Conservation (phyloP, 1,140 invertebrate genomes). For the Euwallacea fornicatus region DNA sequence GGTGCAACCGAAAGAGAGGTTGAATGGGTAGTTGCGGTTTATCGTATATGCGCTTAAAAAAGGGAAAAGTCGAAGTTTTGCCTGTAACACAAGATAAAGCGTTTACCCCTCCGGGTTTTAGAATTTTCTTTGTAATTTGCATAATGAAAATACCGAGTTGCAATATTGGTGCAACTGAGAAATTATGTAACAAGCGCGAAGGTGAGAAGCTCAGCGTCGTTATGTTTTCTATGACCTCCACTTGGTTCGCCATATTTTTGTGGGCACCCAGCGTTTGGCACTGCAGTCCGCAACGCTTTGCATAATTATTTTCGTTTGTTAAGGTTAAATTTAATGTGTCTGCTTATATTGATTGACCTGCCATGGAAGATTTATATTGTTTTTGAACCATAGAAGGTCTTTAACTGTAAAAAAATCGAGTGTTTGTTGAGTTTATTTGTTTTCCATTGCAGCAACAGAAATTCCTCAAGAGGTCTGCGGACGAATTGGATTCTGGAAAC, state of each 20-base stretch:
- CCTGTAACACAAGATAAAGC: no score
- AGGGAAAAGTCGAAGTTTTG: not conserved
- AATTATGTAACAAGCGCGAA: no score
- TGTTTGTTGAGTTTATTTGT: not conserved
- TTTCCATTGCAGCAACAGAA: conserved; percentile 75
- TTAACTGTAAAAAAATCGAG: no score
- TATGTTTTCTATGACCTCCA: no score
- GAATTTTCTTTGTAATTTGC: not conserved
- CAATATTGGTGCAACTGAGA: not conserved
- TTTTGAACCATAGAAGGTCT: not conserved
- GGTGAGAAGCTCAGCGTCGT: no score
- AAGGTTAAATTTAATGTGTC: not conserved
- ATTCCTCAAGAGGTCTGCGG: conserved; percentile 72
- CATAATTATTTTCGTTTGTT: no score
- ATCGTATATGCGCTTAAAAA: not conserved
- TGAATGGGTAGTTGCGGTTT: not conserved
- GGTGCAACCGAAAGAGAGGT: conserved; percentile 1
- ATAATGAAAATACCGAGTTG: not conserved
- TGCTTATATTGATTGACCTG: not conserved
- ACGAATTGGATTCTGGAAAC: conserved; percentile 68
- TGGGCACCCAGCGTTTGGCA: no score
- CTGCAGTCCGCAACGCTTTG: no score
- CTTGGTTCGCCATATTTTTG: no score
- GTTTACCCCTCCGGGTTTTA: not conserved
- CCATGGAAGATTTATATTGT: not conserved